Evolutionary conservation across 2,888 invertebrate genomes (phyloP), one percentile per base, ranked within the genome.

Genomic region (Amphipyra berbera): DNA sequence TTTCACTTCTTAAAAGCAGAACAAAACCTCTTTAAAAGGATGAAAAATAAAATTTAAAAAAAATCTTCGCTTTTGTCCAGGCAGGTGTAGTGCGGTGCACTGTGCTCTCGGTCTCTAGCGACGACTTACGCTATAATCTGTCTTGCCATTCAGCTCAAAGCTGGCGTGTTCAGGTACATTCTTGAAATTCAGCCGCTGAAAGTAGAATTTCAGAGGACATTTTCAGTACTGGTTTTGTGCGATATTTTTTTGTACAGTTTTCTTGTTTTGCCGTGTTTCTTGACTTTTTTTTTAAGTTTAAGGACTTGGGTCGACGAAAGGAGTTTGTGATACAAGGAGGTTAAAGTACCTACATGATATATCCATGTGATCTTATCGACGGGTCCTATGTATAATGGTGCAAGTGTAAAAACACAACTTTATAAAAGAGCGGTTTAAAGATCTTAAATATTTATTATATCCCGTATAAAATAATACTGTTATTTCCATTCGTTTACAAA

Each of bases 41-140:
- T 54, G 13, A 50, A 46, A 59, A 60, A 67, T 38, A 33, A 44
- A 72, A 49, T 45, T 30, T 12, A 41, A 12, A 48, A 38, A 49
- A 35, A 40, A 37, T 47, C n/a, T 6, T 35, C 6, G 12, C 45
- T 66, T 78, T 58, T 64, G n/a, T 67, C 66, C 53, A 52, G 57
- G 59, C 33, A 38, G 27, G 14, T 40, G 44, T 33, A 6, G 44
- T 42, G 21, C 12, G n/a, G 33, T 42, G 46, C 81, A 81, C 78
- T 69, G 79, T 81, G 81, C 70, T 61, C 70, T 70, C 68, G 74
- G 73, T 78, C 80, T 74, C 76, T 68, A 68, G 63, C 64, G 69
- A 75, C 79, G 81, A 81, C 85, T 85, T 83, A 84, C 68, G 70
- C 76, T 76, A 78, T 87, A 86, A 87, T 86, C 86, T 85, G 79